These are phyloP conservation scores for Drosophila kokeensis DNA, from an alignment of 2,888 invertebrate genomes.

Conservation along the genomic window DNA sequence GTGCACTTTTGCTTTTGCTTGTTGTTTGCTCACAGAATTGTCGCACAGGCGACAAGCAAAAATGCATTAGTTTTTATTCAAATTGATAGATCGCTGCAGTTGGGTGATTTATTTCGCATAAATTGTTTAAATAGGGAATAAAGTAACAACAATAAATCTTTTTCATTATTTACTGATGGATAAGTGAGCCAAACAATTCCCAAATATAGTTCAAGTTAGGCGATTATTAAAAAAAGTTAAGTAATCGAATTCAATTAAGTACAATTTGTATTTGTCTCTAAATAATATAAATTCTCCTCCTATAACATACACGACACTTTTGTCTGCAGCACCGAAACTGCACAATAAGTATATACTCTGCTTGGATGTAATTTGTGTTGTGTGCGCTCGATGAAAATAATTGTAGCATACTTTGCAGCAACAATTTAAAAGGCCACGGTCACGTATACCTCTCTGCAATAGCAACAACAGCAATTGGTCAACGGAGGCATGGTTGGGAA, in stretches of 20 bases:
- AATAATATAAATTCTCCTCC: not conserved
- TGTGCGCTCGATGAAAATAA: constrained; percentile 71
- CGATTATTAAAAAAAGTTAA: too few relatives aligned
- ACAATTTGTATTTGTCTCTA: too few relatives aligned
- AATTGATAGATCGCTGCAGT: not conserved
- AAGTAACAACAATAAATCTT: not conserved
- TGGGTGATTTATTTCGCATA: not conserved
- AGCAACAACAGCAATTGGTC: constrained; percentile 13
- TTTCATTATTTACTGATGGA: not conserved
- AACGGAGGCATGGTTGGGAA: constrained; percentile 23
- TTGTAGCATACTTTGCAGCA: constrained; percentile 74
- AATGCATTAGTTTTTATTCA: not conserved
- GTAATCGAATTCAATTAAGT: not conserved
- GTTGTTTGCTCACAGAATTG: constrained; percentile 28
- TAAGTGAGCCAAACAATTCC: not conserved
- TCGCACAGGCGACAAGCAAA: constrained; percentile 37
- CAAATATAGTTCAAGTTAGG: not conserved
- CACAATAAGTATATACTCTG: constrained; percentile 12
- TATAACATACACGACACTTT: constrained; percentile 16
- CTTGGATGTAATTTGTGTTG: constrained; percentile 34
- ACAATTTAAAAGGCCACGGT: constrained; percentile 71
- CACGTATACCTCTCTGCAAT: constrained; percentile 42
- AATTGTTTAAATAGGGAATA: not conserved
- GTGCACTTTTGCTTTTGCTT: constrained; percentile 74
- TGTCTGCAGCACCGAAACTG: constrained; percentile 45